Evolutionary conservation across 2,113 vertebrate genomes (phyloP), one percentile per base, ranked within the genome.

Genomic region (Cebidichthys violaceus): DNA sequence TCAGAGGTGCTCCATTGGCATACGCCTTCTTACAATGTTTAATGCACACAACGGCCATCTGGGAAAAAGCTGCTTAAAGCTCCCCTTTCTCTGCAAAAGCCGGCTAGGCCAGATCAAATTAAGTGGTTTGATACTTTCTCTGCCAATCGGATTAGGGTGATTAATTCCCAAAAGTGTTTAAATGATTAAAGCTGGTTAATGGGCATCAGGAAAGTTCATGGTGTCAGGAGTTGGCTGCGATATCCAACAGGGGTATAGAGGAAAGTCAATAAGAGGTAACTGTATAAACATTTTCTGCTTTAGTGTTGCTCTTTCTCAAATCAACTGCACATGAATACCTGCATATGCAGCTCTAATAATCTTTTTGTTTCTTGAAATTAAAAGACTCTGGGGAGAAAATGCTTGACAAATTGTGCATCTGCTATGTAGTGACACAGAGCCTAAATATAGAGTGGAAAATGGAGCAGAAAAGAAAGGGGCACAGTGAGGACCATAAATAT

Each of bases 361-460:
- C 62, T 57, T 71, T 84, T 81, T 83, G 79, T 84, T 88, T 82
- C 70, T 61, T 18, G 8, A 82, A 84, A 90, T 86, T 31, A 62
- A 54, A 60, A 18, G 39, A 68, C 75, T 86, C 60, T 7, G 50
- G 77, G 27, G 31, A n/a, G 17, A 22, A 60, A 71, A 77, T 11
- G 24, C 67, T 68, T 93, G 89, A 92, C 64, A 77, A 90, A 92
- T 83, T 79, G 90, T 79, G 81, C 82, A 70, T 91, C 81, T 77
- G 83, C 86, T 86, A 39, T 77, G 83, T 86, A 75, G 89, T 86
- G 90, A 94, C 92, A 89, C 62, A 1, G 83, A 70, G 73, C 70
- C 91, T 94, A 94, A 93, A 94, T 94, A 92, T 94, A 94, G 92
- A 90, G 79, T 55, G 47, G 89, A 88, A 94, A 92, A 92, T 93